These are phyloP conservation scores for Gephyroberyx darwinii DNA, from an alignment of 2,797 vertebrate genomes.

Conservation along the genomic window DNA sequence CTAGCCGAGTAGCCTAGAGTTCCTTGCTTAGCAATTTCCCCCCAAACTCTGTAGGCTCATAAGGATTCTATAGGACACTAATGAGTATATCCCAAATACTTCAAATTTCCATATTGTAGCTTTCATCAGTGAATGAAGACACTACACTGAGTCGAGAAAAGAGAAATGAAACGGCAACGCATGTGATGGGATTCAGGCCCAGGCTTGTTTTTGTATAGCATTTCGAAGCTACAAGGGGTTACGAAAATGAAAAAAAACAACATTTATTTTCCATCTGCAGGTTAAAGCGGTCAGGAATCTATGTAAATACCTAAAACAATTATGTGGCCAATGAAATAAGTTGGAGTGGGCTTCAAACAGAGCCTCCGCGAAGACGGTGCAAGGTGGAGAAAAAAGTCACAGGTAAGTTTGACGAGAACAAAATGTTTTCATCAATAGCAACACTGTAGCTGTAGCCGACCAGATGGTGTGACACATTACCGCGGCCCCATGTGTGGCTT, in stretches of 20 bases:
- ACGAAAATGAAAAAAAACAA: constrained; percentile 1
- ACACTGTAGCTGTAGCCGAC: constrained; percentile 22
- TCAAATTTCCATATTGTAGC: constrained; percentile 22
- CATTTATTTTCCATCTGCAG: constrained; percentile 5
- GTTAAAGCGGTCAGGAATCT: constrained; percentile 4
- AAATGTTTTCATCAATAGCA: constrained; percentile 2
- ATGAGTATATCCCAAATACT: constrained; percentile 21
- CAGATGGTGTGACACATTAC: constrained; percentile 45
- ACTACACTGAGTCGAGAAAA: too few relatives aligned
- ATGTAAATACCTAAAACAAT: not conserved
- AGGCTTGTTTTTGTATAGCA: too few relatives aligned
- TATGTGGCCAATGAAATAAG: not conserved
- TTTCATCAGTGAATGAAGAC: too few relatives aligned
- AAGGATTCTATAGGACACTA: constrained; percentile 1
- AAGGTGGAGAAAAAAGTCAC: not conserved
- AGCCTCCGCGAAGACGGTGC: not conserved
- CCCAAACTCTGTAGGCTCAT: not conserved
- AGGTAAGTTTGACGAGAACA: not conserved
- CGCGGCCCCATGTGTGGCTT: constrained; percentile 24
- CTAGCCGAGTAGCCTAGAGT: not conserved
- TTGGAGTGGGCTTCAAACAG: not conserved
- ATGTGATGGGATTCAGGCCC: too few relatives aligned
- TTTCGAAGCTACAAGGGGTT: constrained; percentile 10
- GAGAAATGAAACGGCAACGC: too few relatives aligned
- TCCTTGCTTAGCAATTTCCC: constrained; percentile 8